Percentiles rank a stretch among this genome's conserved stretches.
These are phyloP conservation scores for Archocentrus centrarchus DNA, from an alignment of 2,113 vertebrate species.

Conservation along the genomic window DNA sequence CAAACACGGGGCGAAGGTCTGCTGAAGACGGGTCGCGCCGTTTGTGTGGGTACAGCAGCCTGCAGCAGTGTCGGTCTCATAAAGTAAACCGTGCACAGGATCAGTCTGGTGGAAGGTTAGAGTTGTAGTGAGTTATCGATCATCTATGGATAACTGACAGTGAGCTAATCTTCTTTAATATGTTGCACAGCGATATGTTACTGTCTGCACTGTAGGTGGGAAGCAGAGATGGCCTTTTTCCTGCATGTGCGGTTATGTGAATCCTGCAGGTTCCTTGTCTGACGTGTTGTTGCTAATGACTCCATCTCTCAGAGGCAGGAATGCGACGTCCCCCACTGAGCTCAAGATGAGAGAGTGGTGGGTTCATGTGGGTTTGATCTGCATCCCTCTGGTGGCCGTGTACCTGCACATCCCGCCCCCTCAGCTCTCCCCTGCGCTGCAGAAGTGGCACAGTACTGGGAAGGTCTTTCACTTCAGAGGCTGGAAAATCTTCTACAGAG, in stretches of 20 bases:
- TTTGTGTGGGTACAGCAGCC: constrained; percentile 35
- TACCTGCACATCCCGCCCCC: constrained; percentile 93
- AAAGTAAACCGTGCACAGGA: not conserved
- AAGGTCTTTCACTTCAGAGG: constrained; percentile 87
- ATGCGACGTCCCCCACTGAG: constrained; percentile 55
- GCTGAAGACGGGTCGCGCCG: not conserved
- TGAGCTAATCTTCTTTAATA: not conserved
- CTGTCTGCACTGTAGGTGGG: not conserved
- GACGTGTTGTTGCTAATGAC: not conserved
- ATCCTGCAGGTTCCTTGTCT: not conserved
- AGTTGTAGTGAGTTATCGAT: not conserved
- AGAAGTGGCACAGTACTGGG: constrained; percentile 87
- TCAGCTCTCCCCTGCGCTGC: constrained; percentile 86
- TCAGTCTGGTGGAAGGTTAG: not conserved
- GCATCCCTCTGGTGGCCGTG: constrained; percentile 88
- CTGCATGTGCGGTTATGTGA: not conserved
- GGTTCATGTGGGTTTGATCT: constrained; percentile 89
- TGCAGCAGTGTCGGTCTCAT: not conserved
- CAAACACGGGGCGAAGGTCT: constrained; percentile 40
- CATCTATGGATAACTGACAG: constrained; percentile 1
- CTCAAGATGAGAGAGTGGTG: constrained; percentile 93
- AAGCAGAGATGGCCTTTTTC: not conserved
- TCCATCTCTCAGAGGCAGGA: constrained; percentile 32
- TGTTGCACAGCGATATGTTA: not conserved
- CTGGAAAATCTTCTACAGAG: constrained; percentile 90